A percentile compares a stretch with the other conserved stretches of the same genome.
phyloP scores from a whole-genome alignment of 2,888 invertebrate species.

The Colletes collaris region DNA sequence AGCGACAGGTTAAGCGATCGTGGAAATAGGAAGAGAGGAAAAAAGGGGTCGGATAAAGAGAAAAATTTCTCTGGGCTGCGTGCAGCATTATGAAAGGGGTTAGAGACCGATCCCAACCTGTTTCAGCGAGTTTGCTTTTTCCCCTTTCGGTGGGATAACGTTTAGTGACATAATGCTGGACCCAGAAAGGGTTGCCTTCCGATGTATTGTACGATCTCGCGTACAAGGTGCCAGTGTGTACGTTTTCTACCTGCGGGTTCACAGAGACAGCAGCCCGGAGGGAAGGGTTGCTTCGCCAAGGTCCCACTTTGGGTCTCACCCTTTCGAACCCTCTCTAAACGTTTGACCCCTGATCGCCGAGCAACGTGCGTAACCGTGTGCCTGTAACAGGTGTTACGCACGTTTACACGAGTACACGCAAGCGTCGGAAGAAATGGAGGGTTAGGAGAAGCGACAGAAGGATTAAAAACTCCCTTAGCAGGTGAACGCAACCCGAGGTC shows the following conservation, averaged over 20 bases:
- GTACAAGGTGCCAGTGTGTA: conserved; percentile 65
- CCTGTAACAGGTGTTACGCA: conserved; percentile 62
- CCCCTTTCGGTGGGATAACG: conserved; percentile 66
- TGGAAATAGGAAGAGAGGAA: conserved; percentile 7
- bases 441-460: conserved; percentile 66
- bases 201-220: conserved; percentile 58
- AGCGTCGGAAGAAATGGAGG: conserved; percentile 56
- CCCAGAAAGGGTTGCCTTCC: conserved; percentile 74
- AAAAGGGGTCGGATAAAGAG: conserved; percentile 37
- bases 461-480: conserved; percentile 72
- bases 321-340: conserved; percentile 62
- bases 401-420: conserved; percentile 30
- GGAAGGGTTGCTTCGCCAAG: conserved; percentile 65
- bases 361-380: conserved; percentile 57
- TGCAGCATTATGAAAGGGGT: conserved; percentile 52
- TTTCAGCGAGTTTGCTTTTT: conserved; percentile 49
- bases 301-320: conserved; percentile 57
- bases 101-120: conserved; percentile 62
- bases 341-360: conserved; percentile 56
- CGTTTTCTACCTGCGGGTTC: conserved; percentile 67
- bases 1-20: conserved; percentile 20
- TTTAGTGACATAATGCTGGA: conserved; percentile 75
- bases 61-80: conserved; percentile 49
- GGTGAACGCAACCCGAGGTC: conserved; percentile 69
- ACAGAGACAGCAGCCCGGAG: conserved; percentile 6